A percentile compares a stretch with the other conserved stretches of the same genome.
These are phyloP conservation scores for Thyatira batis DNA, from an alignment of 2,888 invertebrate genomes.

Conservation along the genomic window DNA sequence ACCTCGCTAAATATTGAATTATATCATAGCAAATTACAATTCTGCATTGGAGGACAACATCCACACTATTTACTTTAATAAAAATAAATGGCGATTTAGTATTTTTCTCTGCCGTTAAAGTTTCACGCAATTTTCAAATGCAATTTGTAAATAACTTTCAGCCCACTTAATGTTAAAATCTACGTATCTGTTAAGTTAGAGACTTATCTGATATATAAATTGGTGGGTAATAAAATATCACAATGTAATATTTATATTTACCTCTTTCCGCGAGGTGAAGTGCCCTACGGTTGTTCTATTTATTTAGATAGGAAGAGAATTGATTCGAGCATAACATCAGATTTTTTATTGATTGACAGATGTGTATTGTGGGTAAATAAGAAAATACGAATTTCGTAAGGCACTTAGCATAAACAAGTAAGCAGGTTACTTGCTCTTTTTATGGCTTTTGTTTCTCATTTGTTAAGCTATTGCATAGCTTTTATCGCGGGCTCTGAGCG, in stretches of 20 bases:
- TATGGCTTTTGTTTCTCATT: background rate
- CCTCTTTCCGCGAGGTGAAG: background rate
- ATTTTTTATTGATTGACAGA: background rate
- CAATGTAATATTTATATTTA: background rate
- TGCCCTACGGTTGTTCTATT: background rate
- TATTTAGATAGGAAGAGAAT: background rate
- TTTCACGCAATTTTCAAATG: too few relatives aligned
- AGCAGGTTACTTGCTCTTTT: background rate
- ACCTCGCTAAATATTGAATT: conserved; percentile 80
- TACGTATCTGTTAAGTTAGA: conserved; percentile 16
- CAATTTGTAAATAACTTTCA: too few relatives aligned
- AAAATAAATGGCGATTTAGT: too few relatives aligned
- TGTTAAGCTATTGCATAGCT: too few relatives aligned
- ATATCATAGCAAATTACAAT: conserved; percentile 80
- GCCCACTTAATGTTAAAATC: too few relatives aligned
- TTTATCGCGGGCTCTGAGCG: too few relatives aligned
- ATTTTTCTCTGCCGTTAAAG: too few relatives aligned
- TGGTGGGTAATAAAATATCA: background rate
- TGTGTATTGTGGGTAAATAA: background rate
- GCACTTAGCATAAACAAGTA: background rate
- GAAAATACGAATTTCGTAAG: background rate
- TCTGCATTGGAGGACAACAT: conserved; percentile 64
- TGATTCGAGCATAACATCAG: background rate
- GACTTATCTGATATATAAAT: conserved; percentile 15
- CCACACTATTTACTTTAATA: conserved; percentile 35